A percentile compares a stretch with the other conserved stretches of the same genome.
Evolutionary conservation across 2,797 vertebrate species (phyloP).

Genomic region (Delichon dasypus): DNA sequence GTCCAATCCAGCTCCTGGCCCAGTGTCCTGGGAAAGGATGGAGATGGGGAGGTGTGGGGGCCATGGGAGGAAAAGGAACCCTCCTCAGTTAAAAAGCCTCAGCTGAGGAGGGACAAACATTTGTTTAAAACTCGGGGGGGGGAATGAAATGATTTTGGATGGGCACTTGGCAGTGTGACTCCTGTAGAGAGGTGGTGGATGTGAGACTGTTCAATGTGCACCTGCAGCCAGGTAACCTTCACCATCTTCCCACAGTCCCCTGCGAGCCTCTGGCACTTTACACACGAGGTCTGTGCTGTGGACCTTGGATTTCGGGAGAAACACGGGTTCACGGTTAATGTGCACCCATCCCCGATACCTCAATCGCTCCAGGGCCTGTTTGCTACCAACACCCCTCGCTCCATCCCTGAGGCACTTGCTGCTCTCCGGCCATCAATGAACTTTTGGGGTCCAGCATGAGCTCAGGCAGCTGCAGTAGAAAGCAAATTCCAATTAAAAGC

Average conservation of each 20-base stretch:
- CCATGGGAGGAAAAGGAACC: accelerated
- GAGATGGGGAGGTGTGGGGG: accelerated
- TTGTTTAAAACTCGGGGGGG: neutral
- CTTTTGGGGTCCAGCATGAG: accelerated
- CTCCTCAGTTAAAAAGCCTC: accelerated
- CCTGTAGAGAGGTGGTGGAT: accelerated
- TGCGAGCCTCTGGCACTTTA: accelerated
- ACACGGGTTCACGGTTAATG: accelerated
- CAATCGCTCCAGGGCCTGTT: accelerated
- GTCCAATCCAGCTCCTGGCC: accelerated
- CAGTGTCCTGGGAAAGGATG: accelerated
- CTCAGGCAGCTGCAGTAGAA: neutral
- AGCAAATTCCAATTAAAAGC: neutral
- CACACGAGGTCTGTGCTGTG: neutral
- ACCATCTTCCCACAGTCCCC: accelerated
- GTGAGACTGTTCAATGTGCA: neutral
- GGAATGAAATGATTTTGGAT: accelerated
- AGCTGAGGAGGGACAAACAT: neutral
- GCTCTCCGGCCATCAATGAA: accelerated
- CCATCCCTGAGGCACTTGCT: accelerated
- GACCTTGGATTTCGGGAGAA: neutral
- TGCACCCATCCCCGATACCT: accelerated
- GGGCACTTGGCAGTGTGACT: accelerated
- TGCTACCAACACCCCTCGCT: neutral
- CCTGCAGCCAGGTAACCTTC: neutral